Percentiles rank a stretch among this genome's conserved stretches.
Evolutionary conservation across 1,140 invertebrate genomes (phyloP).

Genomic region (Philotrypesis tridentata): DNA sequence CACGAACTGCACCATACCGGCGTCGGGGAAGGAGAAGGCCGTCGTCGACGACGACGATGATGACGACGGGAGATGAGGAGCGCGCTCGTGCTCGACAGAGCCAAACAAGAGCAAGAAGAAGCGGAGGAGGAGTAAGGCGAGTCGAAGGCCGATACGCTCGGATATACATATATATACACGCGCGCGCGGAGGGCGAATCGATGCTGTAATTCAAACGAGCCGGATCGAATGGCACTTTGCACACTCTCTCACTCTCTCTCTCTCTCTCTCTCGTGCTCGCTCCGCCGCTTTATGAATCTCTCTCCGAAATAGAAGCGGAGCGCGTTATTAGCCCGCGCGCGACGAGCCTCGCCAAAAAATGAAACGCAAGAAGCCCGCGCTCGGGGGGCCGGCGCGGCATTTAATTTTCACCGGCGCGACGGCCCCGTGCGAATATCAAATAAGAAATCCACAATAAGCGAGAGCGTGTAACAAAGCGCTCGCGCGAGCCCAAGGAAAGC

Average conservation of each 20-base stretch:
- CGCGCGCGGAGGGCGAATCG: not conserved
- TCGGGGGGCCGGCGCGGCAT: not conserved
- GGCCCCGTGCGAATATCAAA: not conserved
- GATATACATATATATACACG: too few species aligned
- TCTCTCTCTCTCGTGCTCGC: not conserved
- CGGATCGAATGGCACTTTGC: conserved; percentile 48
- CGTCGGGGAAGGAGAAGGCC: not conserved
- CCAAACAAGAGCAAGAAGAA: not conserved
- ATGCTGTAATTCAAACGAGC: conserved; percentile 45
- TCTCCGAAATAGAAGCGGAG: conserved; percentile 42
- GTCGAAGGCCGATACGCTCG: not conserved
- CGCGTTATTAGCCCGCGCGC: conserved; percentile 11
- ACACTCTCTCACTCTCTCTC: conserved; percentile 27
- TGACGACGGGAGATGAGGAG: conserved; percentile 1
- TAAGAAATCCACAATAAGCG: not conserved
- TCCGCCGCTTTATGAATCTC: conserved; percentile 30
- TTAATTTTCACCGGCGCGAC: conserved; percentile 7
- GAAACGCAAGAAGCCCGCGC: not conserved
- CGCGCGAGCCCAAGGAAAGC: conserved; percentile 50
- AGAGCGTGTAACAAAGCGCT: conserved; percentile 46
- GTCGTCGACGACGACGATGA: not conserved
- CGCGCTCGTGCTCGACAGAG: too few species aligned
- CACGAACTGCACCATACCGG: not conserved
- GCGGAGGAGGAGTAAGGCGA: not conserved
- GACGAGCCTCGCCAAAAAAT: conserved; percentile 13